Evolutionary conservation across 2,797 vertebrate species (phyloP), one percentile per base, ranked within the genome.

Genomic region (Pogonophryne albipinna): DNA sequence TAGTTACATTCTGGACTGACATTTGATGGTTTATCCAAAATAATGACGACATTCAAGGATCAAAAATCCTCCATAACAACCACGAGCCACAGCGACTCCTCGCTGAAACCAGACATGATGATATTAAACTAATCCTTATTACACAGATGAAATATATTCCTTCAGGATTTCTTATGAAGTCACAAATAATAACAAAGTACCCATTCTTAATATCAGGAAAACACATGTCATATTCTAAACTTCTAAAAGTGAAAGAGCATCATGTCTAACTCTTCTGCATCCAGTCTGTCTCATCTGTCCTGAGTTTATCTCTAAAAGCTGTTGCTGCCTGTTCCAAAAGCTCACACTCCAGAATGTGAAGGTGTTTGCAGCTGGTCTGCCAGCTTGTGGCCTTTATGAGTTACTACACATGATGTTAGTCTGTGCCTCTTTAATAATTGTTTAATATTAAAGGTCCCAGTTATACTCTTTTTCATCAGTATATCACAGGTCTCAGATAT

Each of bases 301-400:
- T 14, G 38, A n/a, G 34, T 51, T 45, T 52, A 1, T 31, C 3
- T 16, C 27, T 15, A 45, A 34, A 6, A 51, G 44, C 44, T 31
- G 16, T 31, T 31, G 2, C 14, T 72, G 20, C 20, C 20, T 23
- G 50, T 13, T 31, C 20, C 20, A 17, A 10, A 45, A 10, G 17
- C 19, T 31, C 53, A 57, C 20, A 23, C 20, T 20, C 20, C 20
- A 23, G 20, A 23, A 23, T 23, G 20, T 23, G 20, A 23, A 23
- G 20, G 20, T 23, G 20, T 23, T 23, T 23, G 1, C 17, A 53
- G 58, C 23, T 68, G n/a, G 12, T 44, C 49, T 74, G 78, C 78
- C 80, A 73, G 44, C 84, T 66, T 52, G 68, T 81, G 84, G 84
- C 0, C 3, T 0, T 2, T 23, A 27, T 4, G 0, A 6, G 23